Conservation (phyloP, 2,888 invertebrate genomes). For the Aphrophora alni region DNA sequence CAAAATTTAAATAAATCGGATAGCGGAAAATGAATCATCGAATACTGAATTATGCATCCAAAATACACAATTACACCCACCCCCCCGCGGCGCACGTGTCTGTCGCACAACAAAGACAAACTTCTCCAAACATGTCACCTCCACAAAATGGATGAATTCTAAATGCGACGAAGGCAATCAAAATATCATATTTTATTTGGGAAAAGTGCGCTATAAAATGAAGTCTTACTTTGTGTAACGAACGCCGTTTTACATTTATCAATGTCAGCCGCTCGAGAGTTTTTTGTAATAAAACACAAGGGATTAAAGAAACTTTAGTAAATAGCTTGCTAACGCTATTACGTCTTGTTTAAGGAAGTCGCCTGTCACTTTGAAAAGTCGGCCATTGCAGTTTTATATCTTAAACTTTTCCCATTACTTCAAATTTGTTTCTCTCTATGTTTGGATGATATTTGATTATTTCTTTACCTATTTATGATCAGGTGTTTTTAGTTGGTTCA, state of each 20-base stretch:
- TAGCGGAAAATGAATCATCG: not conserved
- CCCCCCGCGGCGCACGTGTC: not conserved
- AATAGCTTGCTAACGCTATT: not conserved
- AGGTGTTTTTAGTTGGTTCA: too few species aligned
- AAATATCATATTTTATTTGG: conserved; percentile 2
- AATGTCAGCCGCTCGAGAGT: not conserved
- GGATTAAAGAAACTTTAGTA: not conserved
- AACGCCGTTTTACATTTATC: not conserved
- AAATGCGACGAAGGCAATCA: not conserved
- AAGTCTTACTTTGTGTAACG: not conserved
- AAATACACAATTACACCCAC: not conserved
- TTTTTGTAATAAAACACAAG: not conserved
- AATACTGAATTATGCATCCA: not conserved
- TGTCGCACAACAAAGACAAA: not conserved
- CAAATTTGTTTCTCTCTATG: not conserved
- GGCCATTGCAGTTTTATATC: not conserved
- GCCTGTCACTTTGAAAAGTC: not conserved
- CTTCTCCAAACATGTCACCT: not conserved
- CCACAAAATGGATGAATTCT: not conserved
- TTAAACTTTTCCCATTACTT: not conserved
- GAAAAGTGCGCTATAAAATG: not conserved
- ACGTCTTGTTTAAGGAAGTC: not conserved
- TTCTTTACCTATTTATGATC: too few species aligned
- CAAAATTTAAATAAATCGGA: not conserved
- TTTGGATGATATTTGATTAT: not conserved